Conservation (phyloP, 2,888 invertebrate genomes). For the Xanthostigma xanthostigma region DNA sequence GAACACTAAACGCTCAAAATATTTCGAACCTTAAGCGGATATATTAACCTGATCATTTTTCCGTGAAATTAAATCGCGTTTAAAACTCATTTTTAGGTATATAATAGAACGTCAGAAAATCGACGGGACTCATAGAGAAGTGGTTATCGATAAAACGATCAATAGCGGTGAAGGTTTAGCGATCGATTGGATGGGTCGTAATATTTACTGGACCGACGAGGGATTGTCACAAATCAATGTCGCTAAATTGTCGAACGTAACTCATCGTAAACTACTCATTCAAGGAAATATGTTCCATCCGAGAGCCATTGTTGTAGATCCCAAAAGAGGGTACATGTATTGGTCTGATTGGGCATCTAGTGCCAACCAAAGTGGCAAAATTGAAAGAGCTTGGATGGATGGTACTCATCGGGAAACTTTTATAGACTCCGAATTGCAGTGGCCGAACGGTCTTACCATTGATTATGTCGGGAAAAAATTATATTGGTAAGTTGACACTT, state of each 20-base stretch:
- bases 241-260: slow-evolving; percentile 42
- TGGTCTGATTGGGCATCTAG: slow-evolving; percentile 57
- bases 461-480: slow-evolving; percentile 38
- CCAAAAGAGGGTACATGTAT: slow-evolving; percentile 55
- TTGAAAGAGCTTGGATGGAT: slow-evolving; percentile 61
- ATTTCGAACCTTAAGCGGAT: too few relatives aligned
- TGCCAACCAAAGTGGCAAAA: slow-evolving; percentile 32
- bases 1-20: slow-evolving; percentile 9
- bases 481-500: slow-evolving; percentile 34
- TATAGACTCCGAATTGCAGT: slow-evolving; percentile 38
- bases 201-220: slow-evolving; percentile 75
- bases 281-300: slow-evolving; percentile 40
- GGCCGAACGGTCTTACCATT: slow-evolving; percentile 66
- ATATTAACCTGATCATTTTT: too few relatives aligned
- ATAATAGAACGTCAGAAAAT: slow-evolving; percentile 48
- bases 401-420: slow-evolving; percentile 44
- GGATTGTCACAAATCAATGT: slow-evolving; percentile 52
- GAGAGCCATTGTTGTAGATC: slow-evolving; percentile 44
- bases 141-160: slow-evolving; percentile 40
- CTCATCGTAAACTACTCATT: slow-evolving; percentile 38
- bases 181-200: slow-evolving; percentile 68
- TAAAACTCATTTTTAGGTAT: slow-evolving; percentile 26
- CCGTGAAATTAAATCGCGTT: neutral
- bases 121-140: slow-evolving; percentile 39
- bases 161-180: slow-evolving; percentile 60